phyloP scores from a whole-genome alignment of 1,140 invertebrate genomes.

The Hyphantria cunea region DNA sequence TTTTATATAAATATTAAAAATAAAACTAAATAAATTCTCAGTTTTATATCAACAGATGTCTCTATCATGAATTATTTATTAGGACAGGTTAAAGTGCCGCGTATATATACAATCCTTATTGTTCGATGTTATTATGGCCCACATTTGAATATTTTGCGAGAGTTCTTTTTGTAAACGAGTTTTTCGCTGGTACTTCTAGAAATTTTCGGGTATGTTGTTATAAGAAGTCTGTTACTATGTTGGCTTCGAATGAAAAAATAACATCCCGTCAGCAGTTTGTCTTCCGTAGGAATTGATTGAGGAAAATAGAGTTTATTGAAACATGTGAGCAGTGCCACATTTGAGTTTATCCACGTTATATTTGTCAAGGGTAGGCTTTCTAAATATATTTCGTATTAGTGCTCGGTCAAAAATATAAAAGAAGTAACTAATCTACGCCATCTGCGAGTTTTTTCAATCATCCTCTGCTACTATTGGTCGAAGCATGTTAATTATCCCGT shows the following conservation, averaged over 20 bases:
- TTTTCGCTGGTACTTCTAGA: constrained; percentile 28
- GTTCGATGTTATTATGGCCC: constrained; percentile 43
- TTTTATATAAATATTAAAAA: no score
- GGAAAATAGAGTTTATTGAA: background rate
- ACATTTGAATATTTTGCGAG: constrained; percentile 55
- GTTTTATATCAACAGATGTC: constrained; percentile 1
- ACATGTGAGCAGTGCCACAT: no score
- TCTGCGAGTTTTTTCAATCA: no score
- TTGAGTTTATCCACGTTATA: no score
- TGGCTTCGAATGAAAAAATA: background rate
- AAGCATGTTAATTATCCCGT: no score
- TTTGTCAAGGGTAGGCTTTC: no score
- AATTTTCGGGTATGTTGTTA: background rate
- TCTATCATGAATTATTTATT: constrained; percentile 23
- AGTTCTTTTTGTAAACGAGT: constrained; percentile 36
- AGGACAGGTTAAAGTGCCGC: constrained; percentile 19
- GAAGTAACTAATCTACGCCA: no score
- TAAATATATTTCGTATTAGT: no score
- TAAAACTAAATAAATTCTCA: no score
- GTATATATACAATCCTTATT: constrained; percentile 33
- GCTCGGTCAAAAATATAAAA: no score
- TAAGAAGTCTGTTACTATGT: background rate
- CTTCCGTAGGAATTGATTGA: constrained; percentile 2
- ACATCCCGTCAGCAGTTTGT: constrained; percentile 4
- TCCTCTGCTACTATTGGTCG: no score